Evolutionary conservation across 1,140 invertebrate species (phyloP).

Genomic region (Zaprionus taronus): DNA sequence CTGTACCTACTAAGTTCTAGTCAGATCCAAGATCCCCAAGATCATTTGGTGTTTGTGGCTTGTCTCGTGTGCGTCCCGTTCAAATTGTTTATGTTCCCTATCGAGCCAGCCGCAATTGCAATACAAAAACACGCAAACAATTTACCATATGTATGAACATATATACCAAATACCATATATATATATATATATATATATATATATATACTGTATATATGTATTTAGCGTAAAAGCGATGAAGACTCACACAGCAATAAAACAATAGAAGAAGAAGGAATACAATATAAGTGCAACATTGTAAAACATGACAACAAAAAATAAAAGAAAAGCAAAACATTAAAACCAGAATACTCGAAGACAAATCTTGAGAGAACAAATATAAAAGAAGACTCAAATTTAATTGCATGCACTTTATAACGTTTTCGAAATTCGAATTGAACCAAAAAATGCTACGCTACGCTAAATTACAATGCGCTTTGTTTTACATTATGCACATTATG

Average conservation of each 20-base stretch:
- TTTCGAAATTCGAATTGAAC: constrained; percentile 61
- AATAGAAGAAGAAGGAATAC: constrained; percentile 65
- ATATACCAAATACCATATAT: constrained; percentile 9
- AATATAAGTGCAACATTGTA: constrained; percentile 82
- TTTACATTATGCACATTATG: constrained; percentile 78
- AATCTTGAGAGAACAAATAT: constrained; percentile 37
- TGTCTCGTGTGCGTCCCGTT: constrained; percentile 51
- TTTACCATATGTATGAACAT: constrained; percentile 49
- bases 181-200: constrained; percentile 7
- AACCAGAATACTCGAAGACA: constrained; percentile 25
- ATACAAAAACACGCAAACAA: constrained; percentile 77
- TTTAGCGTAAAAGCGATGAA: constrained; percentile 40
- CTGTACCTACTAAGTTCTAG: constrained; percentile 45
- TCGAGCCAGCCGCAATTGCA: constrained; percentile 18
- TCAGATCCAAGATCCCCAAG: constrained; percentile 49
- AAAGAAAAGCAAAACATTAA: constrained; percentile 42
- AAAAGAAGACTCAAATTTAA: constrained; percentile 38
- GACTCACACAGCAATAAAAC: constrained; percentile 56
- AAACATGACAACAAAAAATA: constrained; percentile 72
- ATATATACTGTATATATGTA: constrained; percentile 26
- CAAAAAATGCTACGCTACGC: constrained; percentile 60
- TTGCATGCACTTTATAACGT: constrained; percentile 45
- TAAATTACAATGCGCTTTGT: constrained; percentile 75
- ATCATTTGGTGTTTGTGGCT: constrained; percentile 67
- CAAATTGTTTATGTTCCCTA: constrained; percentile 40